Base-by-base conservation (phyloP, 1,140 invertebrate species). In the Diploscapter pachys region DNA sequence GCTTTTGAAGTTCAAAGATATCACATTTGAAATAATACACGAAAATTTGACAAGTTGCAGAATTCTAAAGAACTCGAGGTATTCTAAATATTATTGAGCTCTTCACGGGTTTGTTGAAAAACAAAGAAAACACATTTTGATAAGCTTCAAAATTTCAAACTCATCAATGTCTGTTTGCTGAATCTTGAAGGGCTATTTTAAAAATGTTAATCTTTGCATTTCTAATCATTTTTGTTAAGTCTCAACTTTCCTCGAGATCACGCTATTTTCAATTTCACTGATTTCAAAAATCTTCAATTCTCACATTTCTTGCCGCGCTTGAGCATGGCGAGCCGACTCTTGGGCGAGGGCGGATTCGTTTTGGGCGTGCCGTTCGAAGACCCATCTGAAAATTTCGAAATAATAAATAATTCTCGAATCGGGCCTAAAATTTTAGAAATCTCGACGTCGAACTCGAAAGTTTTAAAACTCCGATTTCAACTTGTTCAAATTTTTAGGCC, bases 251-350 rank as follows among this genome's bases (percentile, higher is more conserved):
- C 50, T 51, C 11, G n/a, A 73, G 31, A 31, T 31, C 31, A 31
- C 31, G 31, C 0, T 31, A 31, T 31, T 31, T 31, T 31, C 31
- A 31, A 31, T 31, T 31, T 31, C 31, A 31, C 31, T 31, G 31
- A 31, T 31, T 31, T n/a, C n/a, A 63, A 63, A 48, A 63, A 56
- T 52, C 65, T 61, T 63, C 66, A 64, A 31, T 56, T 53, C 76
- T 63, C n/a, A 80, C 78, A 65, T 75, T 80, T 80, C 53, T 80
- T 78, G 61, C 65, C 77, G 55, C 79, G 72, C 66, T 80, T 80
- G 50, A 80, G 59, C 78, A 80, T 76, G 49, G 79, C 79, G 4
- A 80, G 72, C 53, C 68, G 53, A 9, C 71, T 74, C 56, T 80
- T 80, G 9, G 78, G 73, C 5, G 70, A 73, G 11, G 65, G 67